Conservation (phyloP, 2,888 invertebrate species). For the Agrypnus murinus region DNA sequence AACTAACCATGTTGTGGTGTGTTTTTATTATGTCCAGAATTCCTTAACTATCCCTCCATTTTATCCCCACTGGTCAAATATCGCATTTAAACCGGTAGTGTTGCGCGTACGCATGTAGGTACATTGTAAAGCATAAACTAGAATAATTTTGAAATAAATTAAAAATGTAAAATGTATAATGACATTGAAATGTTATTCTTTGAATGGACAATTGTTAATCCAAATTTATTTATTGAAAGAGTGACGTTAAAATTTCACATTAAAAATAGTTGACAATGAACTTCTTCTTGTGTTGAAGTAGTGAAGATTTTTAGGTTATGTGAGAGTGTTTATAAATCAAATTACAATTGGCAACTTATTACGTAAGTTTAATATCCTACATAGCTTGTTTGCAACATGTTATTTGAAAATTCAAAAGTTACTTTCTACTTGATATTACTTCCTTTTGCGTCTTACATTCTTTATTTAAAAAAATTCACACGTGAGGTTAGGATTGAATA, state of each 20-base stretch:
- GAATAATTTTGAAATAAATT: conserved; percentile 12
- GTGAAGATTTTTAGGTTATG: conserved; percentile 40
- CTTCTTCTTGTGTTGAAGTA: conserved; percentile 5
- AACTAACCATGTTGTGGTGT: not conserved
- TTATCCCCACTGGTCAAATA: not conserved
- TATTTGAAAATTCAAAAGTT: no score
- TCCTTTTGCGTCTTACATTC: no score
- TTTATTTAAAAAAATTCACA: no score
- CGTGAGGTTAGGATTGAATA: no score
- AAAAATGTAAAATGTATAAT: conserved; percentile 41
- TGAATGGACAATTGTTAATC: conserved; percentile 38
- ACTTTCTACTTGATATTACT: no score
- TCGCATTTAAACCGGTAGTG: conserved; percentile 3
- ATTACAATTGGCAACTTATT: conserved; percentile 39
- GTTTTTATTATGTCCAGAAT: not conserved
- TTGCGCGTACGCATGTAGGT: conserved; percentile 4
- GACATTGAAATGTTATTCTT: conserved; percentile 35
- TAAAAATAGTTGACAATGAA: conserved; percentile 45
- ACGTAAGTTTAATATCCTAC: conserved; percentile 24
- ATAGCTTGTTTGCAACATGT: no score
- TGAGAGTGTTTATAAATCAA: conserved; percentile 23
- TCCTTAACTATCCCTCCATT: conserved; percentile 6
- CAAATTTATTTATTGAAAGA: conserved; percentile 6
- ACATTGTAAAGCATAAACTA: not conserved
- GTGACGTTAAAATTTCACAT: conserved; percentile 33